Evolutionary conservation across 2,797 vertebrate species (phyloP), one percentile per base, ranked within the genome.

Genomic region (Trematocara caparti): DNA sequence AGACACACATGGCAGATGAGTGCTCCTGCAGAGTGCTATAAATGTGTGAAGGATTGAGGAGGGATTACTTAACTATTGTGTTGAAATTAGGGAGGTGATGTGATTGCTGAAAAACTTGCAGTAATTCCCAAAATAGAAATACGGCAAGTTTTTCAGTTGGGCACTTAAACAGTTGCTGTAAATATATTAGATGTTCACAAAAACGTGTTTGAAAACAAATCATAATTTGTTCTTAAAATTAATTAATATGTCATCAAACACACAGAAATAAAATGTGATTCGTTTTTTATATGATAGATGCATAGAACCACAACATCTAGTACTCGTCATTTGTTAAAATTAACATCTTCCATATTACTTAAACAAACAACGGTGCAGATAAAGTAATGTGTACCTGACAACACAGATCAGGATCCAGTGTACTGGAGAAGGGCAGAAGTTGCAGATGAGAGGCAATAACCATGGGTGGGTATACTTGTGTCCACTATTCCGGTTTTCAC

Each of bases 11-110:
- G 51, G 21, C n/a, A 55, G 48, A 8, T 47, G 24, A 53, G 2
- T 38, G 75, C 50, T 82, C 34, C 74, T 57, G 80, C 86, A 80
- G 57, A 83, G 69, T 80, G 89, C 71, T 87, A 76, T 81, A 89
- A 93, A 90, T 83, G 57, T 73, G 80, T 49, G 75, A 85, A 82
- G 86, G 88, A 92, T 83, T 15, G 38, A 76, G 40, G 17, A 76
- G 76, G 38, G 36, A 77, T 36, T 30, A 11, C 1, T 17, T 27
- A 6, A 79, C 71, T 64, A n/a, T 79, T 78, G 86, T 87, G 15
- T 17, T 66, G 79, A 85, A 78, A 77, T 80, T 45, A 2, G 51
- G 75, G 78, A 79, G 49, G 78, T 66, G 78, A 92, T 91, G 59
- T 8, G 40, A 87, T 64, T 79, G 80, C 87, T 50, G 59, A 83